These are phyloP conservation scores for Acrobasis consociella DNA, from an alignment of 2,888 invertebrate genomes.

Conservation along the genomic window DNA sequence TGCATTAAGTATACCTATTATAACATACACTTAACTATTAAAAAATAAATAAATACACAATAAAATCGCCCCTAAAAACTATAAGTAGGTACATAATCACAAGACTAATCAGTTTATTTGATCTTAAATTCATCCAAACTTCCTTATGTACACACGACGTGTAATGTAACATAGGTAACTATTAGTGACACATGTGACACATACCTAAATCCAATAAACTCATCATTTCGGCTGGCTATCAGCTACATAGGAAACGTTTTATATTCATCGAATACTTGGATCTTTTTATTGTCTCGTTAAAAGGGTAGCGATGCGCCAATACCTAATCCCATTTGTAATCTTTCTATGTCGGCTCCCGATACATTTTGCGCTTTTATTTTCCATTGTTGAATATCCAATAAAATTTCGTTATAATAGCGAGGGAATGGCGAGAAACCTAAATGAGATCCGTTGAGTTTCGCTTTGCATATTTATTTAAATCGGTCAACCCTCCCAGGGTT, in stretches of 20 bases:
- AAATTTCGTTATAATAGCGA: conserved; percentile 23
- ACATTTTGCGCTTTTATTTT: conserved; percentile 25
- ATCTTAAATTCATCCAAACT: too few species aligned
- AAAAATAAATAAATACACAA: too few species aligned
- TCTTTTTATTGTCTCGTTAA: not conserved
- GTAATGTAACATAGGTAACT: too few species aligned
- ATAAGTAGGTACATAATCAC: too few species aligned
- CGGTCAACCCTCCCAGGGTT: conserved; percentile 23
- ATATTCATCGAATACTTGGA: not conserved
- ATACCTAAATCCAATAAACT: not conserved
- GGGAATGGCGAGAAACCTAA: conserved; percentile 7
- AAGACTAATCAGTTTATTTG: too few species aligned
- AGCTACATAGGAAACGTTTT: not conserved
- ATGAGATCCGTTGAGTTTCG: conserved; percentile 25
- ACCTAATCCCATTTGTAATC: conserved; percentile 22
- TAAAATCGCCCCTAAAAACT: too few species aligned
- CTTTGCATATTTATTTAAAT: conserved; percentile 32
- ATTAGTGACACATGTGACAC: too few species aligned
- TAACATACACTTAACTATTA: too few species aligned
- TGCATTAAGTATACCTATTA: too few species aligned
- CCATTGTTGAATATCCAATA: conserved; percentile 22
- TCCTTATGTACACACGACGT: too few species aligned
- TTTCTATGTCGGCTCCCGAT: conserved; percentile 11
- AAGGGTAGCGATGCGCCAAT: conserved; percentile 5
- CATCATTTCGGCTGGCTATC: not conserved